Conservation (phyloP, 2,888 invertebrate species). For the Sceliomorpha sp. region DNA sequence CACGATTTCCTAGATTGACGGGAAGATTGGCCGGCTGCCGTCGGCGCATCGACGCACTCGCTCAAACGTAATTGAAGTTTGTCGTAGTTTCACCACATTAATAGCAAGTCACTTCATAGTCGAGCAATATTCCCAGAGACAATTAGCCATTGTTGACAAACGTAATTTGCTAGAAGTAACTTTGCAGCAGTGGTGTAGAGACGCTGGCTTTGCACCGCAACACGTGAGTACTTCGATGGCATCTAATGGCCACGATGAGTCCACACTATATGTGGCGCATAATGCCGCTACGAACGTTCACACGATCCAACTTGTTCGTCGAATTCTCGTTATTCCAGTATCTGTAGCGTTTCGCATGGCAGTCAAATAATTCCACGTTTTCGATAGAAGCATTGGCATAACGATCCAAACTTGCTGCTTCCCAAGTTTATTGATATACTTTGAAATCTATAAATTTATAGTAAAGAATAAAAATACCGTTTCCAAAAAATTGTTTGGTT, state of each 20-base stretch:
- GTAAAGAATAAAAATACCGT: constrained; percentile 8
- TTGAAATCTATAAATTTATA: too few species aligned
- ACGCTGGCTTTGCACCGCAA: constrained; percentile 31
- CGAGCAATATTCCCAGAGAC: constrained; percentile 74
- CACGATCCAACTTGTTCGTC: constrained; percentile 42
- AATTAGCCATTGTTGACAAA: constrained; percentile 79
- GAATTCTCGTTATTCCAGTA: constrained; percentile 36
- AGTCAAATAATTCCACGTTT: too few species aligned
- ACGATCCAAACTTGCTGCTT: constrained; percentile 20
- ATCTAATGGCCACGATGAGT: constrained; percentile 39
- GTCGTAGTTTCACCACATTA: constrained; percentile 46
- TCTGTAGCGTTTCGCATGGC: constrained; percentile 37
- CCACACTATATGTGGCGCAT: constrained; percentile 14
- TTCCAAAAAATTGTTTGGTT: too few species aligned
- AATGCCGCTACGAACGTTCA: constrained; percentile 23
- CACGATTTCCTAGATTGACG: constrained; percentile 38
- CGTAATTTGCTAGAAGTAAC: constrained; percentile 77
- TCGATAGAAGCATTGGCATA: too few species aligned
- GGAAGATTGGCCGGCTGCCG: constrained; percentile 40
- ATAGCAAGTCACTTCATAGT: constrained; percentile 40
- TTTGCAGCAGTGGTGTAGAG: constrained; percentile 62
- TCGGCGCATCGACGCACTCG: constrained; percentile 31
- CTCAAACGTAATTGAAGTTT: constrained; percentile 44
- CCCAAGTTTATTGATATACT: constrained; percentile 5
- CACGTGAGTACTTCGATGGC: constrained; percentile 36